Evolutionary conservation across 2,113 vertebrate species (phyloP), one percentile per base, ranked within the genome.

Genomic region (Odobenus rosmarus): DNA sequence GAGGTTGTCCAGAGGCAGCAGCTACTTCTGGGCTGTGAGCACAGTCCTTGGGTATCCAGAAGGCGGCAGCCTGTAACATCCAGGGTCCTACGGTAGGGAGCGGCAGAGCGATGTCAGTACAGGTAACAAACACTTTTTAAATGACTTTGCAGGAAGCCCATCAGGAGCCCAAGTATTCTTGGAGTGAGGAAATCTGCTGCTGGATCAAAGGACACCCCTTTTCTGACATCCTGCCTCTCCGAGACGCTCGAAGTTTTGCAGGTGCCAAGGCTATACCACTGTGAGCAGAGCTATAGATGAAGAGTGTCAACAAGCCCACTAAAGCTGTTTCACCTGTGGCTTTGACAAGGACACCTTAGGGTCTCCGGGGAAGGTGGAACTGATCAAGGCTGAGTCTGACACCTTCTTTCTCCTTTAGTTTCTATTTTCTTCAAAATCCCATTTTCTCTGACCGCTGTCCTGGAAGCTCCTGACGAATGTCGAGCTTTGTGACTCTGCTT

Each of bases 41-140:
- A 31, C 55, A 23, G 88, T 71, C 89, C 92, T 85, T 14, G 0
- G 36, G 71, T 36, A 51, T 90, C 79, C 24, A 36, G 59, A 92
- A 26, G 53, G 36, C 21, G 55, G 31, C 19, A 26, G 42, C 51
- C 81, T 26, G 72, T 33, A 46, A 71, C 88, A 94, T 97, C 87
- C 84, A 83, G 90, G 90, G 90, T 5, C 96, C 97, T 98, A 28
- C 1, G 7, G 18, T 49, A 39, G 71, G 76, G 87, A 89, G 80
- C 39, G 4, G 1, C 16, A 76, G 7, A 62, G 71, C 64, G 42
- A 77, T 24, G 57, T 82, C 39, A 57, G 26, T 5, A 26, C 2
- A 51, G 49, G 19, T 9, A 62, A 59, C 42, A 74, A 88, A 12
- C 36, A 9, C 42, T 51, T 3, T 0, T 6, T 26, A 81, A 67